Evolutionary conservation across 2,797 vertebrate species (phyloP).

Genomic region (Molossus molossus): DNA sequence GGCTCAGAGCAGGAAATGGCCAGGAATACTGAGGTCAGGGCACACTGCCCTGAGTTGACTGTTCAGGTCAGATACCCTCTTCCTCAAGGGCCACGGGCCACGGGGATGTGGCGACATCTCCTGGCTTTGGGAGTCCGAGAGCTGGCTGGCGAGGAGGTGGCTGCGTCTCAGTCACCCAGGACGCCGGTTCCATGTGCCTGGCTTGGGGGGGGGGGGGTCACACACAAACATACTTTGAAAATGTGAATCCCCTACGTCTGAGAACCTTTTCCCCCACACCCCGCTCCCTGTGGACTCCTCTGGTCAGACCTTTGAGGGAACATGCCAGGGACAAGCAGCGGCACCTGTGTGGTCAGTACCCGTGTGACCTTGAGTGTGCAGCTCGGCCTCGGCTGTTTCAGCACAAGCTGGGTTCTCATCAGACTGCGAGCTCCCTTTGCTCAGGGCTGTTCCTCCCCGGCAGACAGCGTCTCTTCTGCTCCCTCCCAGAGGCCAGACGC

Average conservation of each 20-base stretch:
- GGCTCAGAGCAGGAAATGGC: neutral
- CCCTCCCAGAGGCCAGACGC: neutral
- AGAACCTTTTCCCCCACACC: too few relatives aligned
- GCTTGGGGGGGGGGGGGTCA: neutral
- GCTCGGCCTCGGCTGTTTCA: neutral
- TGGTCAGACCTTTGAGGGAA: neutral
- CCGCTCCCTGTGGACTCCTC: neutral
- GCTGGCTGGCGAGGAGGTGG: neutral
- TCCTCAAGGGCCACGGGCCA: rapidly evolving
- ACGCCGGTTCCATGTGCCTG: neutral
- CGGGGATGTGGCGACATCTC: too few relatives aligned
- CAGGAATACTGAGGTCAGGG: neutral
- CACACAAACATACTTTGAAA: neutral
- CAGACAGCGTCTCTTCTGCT: neutral
- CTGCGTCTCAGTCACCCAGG: too few relatives aligned
- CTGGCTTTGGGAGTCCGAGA: neutral
- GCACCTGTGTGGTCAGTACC: neutral
- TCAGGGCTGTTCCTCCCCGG: neutral
- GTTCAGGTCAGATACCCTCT: neutral
- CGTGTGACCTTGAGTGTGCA: neutral
- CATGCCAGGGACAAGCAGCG: neutral
- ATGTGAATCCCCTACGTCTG: neutral
- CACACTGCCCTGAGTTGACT: neutral
- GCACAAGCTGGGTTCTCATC: neutral
- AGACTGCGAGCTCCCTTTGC: neutral